Evolutionary conservation across 2,888 invertebrate genomes (phyloP).

Genomic region (Gymnosoma rotundatum): DNA sequence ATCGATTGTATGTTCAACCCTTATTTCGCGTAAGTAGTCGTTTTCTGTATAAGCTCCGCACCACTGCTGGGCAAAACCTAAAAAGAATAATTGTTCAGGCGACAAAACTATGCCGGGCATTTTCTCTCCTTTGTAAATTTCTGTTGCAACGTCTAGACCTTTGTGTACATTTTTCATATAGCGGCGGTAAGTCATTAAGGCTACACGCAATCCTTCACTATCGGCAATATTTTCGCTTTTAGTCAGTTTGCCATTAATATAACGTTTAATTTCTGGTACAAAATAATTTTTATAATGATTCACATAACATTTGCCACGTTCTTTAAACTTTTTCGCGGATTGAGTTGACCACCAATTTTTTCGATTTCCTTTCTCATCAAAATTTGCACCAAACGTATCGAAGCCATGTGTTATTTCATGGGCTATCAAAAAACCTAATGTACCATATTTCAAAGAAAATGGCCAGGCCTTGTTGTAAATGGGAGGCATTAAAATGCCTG

Average conservation of each 20-base stretch:
- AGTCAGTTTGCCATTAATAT: conserved; percentile 76
- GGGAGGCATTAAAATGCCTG: conserved; percentile 78
- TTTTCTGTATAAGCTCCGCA: conserved; percentile 77
- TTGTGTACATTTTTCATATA: conserved; percentile 72
- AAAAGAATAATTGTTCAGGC: conserved; percentile 78
- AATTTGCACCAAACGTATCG: conserved; percentile 75
- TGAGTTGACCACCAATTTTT: conserved; percentile 78
- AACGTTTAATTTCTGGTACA: conserved; percentile 78
- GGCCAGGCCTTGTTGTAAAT: conserved; percentile 77
- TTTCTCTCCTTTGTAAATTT: conserved; percentile 72
- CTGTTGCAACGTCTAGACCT: conserved; percentile 10
- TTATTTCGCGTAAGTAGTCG: conserved; percentile 78
- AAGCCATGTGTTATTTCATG: conserved; percentile 80
- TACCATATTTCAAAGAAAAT: conserved; percentile 77
- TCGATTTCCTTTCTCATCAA: conserved; percentile 72
- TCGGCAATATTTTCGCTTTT: conserved; percentile 80
- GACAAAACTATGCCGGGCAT: conserved; percentile 78
- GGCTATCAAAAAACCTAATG: conserved; percentile 78
- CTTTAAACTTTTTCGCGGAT: conserved; percentile 73
- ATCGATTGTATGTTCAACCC: conserved; percentile 77
- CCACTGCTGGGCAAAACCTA: conserved; percentile 79
- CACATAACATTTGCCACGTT: conserved; percentile 77
- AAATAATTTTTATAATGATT: conserved; percentile 75
- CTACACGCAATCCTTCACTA: conserved; percentile 76
- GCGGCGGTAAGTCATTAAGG: conserved; percentile 75